phyloP scores from a whole-genome alignment of 1,140 invertebrate species.

The Scylla paramamosain region DNA sequence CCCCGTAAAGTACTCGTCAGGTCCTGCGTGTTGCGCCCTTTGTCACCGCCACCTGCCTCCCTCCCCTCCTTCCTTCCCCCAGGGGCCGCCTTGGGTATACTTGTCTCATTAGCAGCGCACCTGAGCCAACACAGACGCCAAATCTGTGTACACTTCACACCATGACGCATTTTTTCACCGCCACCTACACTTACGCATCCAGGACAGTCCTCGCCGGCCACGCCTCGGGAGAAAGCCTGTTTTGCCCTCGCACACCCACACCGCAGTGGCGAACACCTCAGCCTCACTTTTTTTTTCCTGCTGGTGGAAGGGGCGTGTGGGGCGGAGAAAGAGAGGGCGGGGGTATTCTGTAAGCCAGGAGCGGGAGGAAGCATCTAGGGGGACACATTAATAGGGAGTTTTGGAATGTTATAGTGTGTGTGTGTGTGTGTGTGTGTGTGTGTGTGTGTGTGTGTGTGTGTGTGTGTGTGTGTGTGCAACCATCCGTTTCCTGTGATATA shows the following conservation, averaged over 20 bases:
- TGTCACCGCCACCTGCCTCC: background rate
- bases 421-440: conserved; percentile 18
- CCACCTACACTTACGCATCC: background rate
- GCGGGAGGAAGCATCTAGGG: background rate
- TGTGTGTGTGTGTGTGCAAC: conserved; percentile 25
- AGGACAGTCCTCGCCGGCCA: background rate
- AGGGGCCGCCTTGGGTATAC: conserved; percentile 1
- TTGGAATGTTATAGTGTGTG: background rate
- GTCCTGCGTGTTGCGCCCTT: background rate
- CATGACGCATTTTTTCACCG: background rate
- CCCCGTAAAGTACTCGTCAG: background rate
- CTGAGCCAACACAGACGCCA: conserved; percentile 7
- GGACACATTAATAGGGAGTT: background rate
- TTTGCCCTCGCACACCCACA: background rate
- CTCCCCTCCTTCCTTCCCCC: background rate
- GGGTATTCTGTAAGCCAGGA: background rate
- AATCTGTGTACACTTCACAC: background rate
- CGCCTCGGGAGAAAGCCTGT: too few species aligned
- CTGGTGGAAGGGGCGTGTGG: background rate
- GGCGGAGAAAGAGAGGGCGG: background rate
- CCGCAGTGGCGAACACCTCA: background rate
- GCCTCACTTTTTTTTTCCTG: background rate
- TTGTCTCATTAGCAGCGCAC: background rate
- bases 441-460: conserved; percentile 28
- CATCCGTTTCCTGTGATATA: background rate